Base-by-base conservation (phyloP, 2,797 vertebrate species). In the Sebastes itinus region DNA sequence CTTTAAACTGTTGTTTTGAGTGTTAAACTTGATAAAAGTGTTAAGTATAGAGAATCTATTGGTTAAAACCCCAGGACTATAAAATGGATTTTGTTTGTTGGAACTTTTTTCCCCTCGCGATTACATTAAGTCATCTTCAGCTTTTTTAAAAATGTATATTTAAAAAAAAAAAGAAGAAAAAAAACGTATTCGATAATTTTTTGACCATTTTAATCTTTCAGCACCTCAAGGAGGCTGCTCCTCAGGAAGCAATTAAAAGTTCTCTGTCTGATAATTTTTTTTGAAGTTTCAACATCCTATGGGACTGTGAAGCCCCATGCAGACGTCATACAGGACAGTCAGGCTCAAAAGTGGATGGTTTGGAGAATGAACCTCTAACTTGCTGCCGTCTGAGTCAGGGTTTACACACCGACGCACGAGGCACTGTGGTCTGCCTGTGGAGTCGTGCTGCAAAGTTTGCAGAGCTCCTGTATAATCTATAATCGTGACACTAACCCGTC, bases 401-500 rank as follows among this genome's bases (percentile, higher is more conserved):
- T 66, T 78, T 56, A 42, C 64, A 63, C 33, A 9, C 8, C 2
- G 18, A 55, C 20, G 27, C 52, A 25, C 46, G 42, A 70, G 71
- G 52, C 28, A 42, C n/a, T 35, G 11, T 4, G 52, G 52, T 10
- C 28, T 23, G 46, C 11, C n/a, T 6, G 13, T 6, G 4, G 42
- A 52, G 69, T 20, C 13, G 6, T 49, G 46, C 60, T 20, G 27
- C 35, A 72, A 32, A 59, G n/a, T 74, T 78, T 72, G 18, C 46
- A 38, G 54, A 67, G 59, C 59, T 75, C 65, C 67, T 32, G 42
- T 72, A 42, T 64, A 78, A 81, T 87, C 78, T 54, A 10, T 74
- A 73, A 68, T 58, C 46, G 72, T 75, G 77, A 75, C 72, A 72
- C 16, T 58, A 81, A 89, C 79, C 87, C 72, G 60, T 77, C 63